Percentiles rank a stretch among this genome's conserved stretches.
phyloP scores from a whole-genome alignment of 2,113 vertebrate genomes.

The Jacana jacana region DNA sequence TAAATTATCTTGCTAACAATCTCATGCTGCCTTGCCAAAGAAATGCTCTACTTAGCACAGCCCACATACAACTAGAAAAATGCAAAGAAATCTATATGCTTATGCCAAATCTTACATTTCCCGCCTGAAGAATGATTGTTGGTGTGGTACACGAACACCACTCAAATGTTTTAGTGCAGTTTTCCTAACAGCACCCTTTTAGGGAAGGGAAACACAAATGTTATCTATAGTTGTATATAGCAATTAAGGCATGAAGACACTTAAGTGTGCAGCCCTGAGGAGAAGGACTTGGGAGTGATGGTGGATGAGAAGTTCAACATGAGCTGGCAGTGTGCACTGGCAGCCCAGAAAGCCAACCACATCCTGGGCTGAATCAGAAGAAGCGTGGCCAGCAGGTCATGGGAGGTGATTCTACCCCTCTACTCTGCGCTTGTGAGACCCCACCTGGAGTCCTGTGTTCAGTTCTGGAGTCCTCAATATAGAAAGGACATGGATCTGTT shows the following conservation, averaged over 20 bases:
- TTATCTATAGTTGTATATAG: not conserved
- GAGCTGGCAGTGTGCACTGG: too few relatives aligned
- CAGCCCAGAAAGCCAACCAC: too few relatives aligned
- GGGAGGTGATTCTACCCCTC: too few relatives aligned
- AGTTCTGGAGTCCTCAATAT: too few relatives aligned
- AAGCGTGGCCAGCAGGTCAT: too few relatives aligned
- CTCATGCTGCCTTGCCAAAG: not conserved
- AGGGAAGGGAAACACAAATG: not conserved
- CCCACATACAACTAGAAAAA: not conserved
- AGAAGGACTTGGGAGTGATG: too few relatives aligned
- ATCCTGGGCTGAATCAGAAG: too few relatives aligned
- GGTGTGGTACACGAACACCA: not conserved
- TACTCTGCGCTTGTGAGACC: too few relatives aligned
- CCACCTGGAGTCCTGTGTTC: too few relatives aligned
- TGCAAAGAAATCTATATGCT: not conserved
- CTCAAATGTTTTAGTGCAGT: not conserved
- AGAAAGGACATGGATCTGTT: too few relatives aligned
- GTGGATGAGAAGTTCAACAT: too few relatives aligned
- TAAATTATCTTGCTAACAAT: constrained; percentile 8
- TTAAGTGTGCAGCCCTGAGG: not conserved
- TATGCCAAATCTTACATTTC: not conserved
- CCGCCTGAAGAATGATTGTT: not conserved
- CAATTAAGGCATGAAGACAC: not conserved
- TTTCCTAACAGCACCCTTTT: not conserved
- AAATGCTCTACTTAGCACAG: not conserved